Percentiles rank a stretch among this genome's conserved stretches.
These are phyloP conservation scores for Diadema setosum DNA, from an alignment of 35 echinoderm and acorn worm species.

Conservation along the genomic window DNA sequence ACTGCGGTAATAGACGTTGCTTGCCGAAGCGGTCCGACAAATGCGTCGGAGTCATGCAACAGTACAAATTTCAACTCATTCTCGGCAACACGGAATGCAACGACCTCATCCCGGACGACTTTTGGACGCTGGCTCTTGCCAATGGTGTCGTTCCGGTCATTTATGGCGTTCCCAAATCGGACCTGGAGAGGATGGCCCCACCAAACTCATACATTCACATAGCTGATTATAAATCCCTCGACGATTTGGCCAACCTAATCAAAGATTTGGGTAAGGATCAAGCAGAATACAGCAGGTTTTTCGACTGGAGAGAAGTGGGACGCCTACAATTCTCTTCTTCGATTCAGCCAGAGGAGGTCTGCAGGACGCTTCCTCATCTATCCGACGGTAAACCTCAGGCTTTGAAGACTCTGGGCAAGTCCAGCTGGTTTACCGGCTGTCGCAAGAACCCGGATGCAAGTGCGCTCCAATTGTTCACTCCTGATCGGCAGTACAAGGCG, in stretches of 20 bases:
- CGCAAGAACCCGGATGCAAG: not conserved
- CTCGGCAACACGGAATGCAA: conserved; percentile 58
- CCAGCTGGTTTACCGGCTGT: not conserved
- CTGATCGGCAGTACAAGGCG: not conserved
- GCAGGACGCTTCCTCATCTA: not conserved
- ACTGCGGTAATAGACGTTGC: conserved; percentile 48
- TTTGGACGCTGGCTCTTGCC: conserved; percentile 39
- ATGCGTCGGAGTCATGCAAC: not conserved
- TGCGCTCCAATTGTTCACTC: not conserved
- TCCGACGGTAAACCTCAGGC: not conserved
- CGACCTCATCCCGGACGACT: conserved; percentile 49
- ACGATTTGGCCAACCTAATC: conserved; percentile 25
- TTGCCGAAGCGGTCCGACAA: not conserved
- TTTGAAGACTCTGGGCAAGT: not conserved
- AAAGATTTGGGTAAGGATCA: conserved; percentile 10
- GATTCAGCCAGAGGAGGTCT: not conserved
- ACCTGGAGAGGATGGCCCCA: conserved; percentile 19
- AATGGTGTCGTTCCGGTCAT: conserved; percentile 40
- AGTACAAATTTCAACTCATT: conserved; percentile 43
- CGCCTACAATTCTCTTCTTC: not conserved
- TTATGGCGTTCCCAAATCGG: conserved; percentile 14
- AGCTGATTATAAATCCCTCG: conserved; percentile 22
- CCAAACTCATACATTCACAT: conserved; percentile 49
- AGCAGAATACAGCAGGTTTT: conserved; percentile 10
- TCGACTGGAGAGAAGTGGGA: not conserved